phyloP scores from a whole-genome alignment of 1,140 invertebrate genomes.

The Geopemphigus sp. region DNA sequence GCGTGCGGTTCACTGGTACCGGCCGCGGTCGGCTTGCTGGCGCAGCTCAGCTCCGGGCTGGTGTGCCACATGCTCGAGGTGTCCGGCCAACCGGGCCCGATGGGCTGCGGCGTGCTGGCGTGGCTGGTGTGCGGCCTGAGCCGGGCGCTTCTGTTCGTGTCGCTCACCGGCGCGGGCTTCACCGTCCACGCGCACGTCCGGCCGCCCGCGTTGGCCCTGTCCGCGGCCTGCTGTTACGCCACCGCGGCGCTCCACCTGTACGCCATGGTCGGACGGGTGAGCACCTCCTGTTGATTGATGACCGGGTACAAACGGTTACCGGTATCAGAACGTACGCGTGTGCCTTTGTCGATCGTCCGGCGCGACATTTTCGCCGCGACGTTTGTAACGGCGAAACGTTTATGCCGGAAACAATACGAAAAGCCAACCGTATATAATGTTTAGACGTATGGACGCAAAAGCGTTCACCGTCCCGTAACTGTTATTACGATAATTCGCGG shows the following conservation, averaged over 20 bases:
- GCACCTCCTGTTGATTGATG: too few relatives aligned
- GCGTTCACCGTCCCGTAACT: too few relatives aligned
- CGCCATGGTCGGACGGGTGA: conserved; percentile 13
- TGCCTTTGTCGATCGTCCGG: too few relatives aligned
- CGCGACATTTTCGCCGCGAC: too few relatives aligned
- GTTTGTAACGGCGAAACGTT: too few relatives aligned
- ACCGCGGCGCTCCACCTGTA: conserved; percentile 24
- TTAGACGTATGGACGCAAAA: too few relatives aligned
- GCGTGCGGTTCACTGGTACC: conserved; percentile 9
- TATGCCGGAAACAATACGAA: too few relatives aligned
- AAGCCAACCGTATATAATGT: too few relatives aligned
- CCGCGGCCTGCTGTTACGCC: conserved; percentile 23
- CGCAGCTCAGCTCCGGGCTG: conserved; percentile 33
- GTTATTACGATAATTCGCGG: too few relatives aligned
- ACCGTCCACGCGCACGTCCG: neutral
- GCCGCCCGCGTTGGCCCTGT: neutral
- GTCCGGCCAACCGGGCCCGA: conserved; percentile 1
- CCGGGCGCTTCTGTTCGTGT: conserved; percentile 22
- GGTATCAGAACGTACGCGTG: too few relatives aligned
- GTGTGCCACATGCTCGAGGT: conserved; percentile 27
- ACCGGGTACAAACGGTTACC: too few relatives aligned
- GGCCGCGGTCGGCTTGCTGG: conserved; percentile 18
- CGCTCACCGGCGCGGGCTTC: conserved; percentile 1
- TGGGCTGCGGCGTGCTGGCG: conserved; percentile 22
- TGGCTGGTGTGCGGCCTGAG: conserved; percentile 32